Conservation (phyloP, 2,888 invertebrate genomes). For the Deroplatys truncata region DNA sequence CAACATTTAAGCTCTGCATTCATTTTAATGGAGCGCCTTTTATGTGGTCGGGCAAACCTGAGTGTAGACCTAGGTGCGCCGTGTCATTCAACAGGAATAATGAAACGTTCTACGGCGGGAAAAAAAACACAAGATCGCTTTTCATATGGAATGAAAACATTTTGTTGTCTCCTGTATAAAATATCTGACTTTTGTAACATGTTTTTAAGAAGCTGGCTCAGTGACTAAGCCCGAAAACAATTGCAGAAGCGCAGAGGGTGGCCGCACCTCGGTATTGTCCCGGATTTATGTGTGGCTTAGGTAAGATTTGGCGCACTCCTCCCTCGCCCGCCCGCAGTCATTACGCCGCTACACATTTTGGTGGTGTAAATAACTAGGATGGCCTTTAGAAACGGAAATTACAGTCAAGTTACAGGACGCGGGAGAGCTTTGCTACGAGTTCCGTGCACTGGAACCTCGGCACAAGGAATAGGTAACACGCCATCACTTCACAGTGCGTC, state of each 20-base stretch:
- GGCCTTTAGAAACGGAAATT: conserved; percentile 30
- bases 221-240: conserved; percentile 24
- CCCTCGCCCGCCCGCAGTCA: not conserved
- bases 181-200: conserved; percentile 25
- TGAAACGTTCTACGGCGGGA: not conserved
- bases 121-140: not conserved
- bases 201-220: conserved; percentile 24
- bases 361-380: conserved; percentile 28
- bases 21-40: not conserved
- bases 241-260: conserved; percentile 17
- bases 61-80: not conserved
- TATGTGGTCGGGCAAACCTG: not conserved
- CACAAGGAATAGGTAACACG: not conserved
- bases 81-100: conserved; percentile 3
- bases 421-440: not conserved
- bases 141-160: conserved; percentile 10
- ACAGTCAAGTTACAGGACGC: conserved; percentile 17
- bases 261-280: conserved; percentile 21
- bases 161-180: conserved; percentile 25
- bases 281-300: conserved; percentile 29
- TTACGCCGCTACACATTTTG: conserved; percentile 19
- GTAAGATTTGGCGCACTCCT: conserved; percentile 27
- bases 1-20: conserved; percentile 9
- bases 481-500: not conserved
- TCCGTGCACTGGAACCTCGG: not conserved